Base-by-base conservation (phyloP, 1,140 invertebrate genomes). In the Diorhabda elongata region DNA sequence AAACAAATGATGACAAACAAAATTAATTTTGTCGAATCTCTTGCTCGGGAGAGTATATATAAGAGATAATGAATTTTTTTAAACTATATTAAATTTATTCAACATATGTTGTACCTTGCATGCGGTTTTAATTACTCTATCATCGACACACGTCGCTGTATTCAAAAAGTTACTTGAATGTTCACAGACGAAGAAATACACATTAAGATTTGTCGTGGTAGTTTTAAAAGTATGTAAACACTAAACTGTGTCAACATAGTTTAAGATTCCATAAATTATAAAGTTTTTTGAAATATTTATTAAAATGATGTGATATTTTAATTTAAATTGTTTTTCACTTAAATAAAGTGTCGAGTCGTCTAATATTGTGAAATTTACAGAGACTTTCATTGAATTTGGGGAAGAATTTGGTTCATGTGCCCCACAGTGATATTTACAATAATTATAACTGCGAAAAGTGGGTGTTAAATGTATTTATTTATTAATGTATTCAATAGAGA, bases 381-480 rank as follows among this genome's bases (percentile, higher is more conserved):
- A 4, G 42, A 3, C 11, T 65, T 65, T 65, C 11, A 65, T 65
- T 58, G 64, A 65, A 44, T 42, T 42, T 43, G 42, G 5, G 42
- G 8, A 41, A 7, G 64, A 57, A 65, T 47, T 57, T 58, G 11
- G 56, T 56, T 56, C 64, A 65, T 65, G 56, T 65, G 64, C 64
- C 64, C 56, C 42, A 45, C 9, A 26, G 3, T 4, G 11, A 9
- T 65, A 58, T 9, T 4, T 65, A 58, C 56, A 57, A 45, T 58
- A 65, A 57, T 44, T 58, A 65, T 65, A 65, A 57, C 58, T 65
- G 52, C 58, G 44, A 65, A 65, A 65, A 65, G 64, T 65, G 64
- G 64, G 64, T 65, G 64, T 65, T 58, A 65, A 58, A 65, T 65
- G 43, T 65, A 65, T 65, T 65, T 65, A 65, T 65, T 65, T 65